Evolutionary conservation across 2,797 vertebrate genomes (phyloP).

Genomic region (Todus mexicanus): DNA sequence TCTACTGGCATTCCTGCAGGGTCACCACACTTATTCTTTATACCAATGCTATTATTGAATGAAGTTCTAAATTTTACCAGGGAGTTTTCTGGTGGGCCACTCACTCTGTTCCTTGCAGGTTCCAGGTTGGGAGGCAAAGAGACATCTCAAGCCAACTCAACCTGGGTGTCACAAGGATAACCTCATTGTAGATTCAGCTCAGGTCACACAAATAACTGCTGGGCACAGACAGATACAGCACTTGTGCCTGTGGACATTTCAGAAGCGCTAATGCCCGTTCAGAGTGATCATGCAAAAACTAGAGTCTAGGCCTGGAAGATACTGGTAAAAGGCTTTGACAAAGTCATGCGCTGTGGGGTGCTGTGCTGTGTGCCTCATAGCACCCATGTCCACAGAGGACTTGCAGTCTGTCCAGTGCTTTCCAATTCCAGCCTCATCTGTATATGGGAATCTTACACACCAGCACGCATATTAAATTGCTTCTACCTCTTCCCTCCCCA

Average conservation of each 20-base stretch:
- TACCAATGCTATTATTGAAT: not conserved
- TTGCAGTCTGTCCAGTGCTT: not conserved
- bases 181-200: not conserved
- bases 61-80: not conserved
- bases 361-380: not conserved
- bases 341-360: not conserved
- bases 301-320: not conserved
- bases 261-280: not conserved
- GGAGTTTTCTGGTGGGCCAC: not conserved
- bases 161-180: not conserved
- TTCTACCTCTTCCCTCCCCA: not conserved
- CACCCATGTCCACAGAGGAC: not conserved
- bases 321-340: not conserved
- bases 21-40: not conserved
- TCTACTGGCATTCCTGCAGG: not conserved
- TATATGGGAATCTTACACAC: not conserved
- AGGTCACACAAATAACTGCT: not conserved
- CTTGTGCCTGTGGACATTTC: not conserved
- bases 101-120: not conserved
- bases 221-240: not conserved
- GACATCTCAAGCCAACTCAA: not conserved
- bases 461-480: not conserved
- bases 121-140: not conserved
- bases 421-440: not conserved
- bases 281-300: not conserved